Conservation (phyloP, 2,797 vertebrate species). For the Fistularia commersonii region DNA sequence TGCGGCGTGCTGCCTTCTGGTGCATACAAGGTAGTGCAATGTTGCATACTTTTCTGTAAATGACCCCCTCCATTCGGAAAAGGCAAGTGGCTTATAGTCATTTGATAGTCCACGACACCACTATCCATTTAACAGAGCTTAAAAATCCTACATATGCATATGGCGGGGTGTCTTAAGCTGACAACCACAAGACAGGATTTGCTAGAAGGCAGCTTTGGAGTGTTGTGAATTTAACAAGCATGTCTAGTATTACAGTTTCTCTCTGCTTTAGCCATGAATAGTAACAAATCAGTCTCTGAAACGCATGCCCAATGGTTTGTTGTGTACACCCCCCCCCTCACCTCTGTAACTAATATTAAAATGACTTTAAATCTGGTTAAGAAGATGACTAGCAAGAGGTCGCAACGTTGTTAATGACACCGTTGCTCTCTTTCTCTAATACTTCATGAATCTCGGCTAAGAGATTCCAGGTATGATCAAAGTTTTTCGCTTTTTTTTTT, state of each 20-base stretch:
- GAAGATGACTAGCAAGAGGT: conserved; percentile 62
- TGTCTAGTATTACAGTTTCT: conserved; percentile 76
- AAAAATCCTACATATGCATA: conserved; percentile 81
- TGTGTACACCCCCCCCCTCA: conserved; percentile 51
- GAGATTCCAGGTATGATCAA: conserved; percentile 53
- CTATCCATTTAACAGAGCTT: conserved; percentile 84
- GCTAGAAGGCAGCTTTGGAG: conserved; percentile 76
- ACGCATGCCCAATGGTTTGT: conserved; percentile 70
- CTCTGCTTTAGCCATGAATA: conserved; percentile 79
- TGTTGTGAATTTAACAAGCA: conserved; percentile 83
- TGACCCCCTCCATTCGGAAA: conserved; percentile 23
- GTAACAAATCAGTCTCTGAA: conserved; percentile 80
- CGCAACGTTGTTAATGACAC: conserved; percentile 54
- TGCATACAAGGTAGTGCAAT: conserved; percentile 44
- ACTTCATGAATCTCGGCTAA: conserved; percentile 17
- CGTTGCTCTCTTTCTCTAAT: conserved; percentile 23
- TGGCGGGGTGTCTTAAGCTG: conserved; percentile 74
- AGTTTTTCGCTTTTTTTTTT: no score
- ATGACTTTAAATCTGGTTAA: conserved; percentile 71
- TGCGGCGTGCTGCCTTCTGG: conserved; percentile 13
- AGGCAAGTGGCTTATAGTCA: conserved; percentile 71
- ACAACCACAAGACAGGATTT: conserved; percentile 77
- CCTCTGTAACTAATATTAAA: conserved; percentile 65
- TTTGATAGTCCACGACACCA: conserved; percentile 76
- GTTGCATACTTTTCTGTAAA: conserved; percentile 43